These are phyloP conservation scores for Callyntrura sp. DNA, from an alignment of 2,888 invertebrate species.

Conservation along the genomic window DNA sequence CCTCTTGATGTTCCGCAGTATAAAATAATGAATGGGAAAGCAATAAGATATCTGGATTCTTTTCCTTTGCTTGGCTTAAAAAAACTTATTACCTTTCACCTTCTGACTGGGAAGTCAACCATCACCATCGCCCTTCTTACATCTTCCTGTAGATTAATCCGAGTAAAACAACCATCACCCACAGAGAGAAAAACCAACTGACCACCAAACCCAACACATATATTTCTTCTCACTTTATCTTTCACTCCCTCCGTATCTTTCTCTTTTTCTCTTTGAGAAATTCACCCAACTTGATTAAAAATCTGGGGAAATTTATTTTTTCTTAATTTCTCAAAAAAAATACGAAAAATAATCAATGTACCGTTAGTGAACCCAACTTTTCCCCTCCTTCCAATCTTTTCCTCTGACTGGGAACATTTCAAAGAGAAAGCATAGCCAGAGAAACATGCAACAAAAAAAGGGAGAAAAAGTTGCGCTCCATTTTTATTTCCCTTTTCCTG, in stretches of 20 bases:
- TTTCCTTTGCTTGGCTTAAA: not conserved
- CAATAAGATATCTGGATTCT: slow-evolving; percentile 39
- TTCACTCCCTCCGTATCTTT: not conserved
- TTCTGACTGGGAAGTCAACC: slow-evolving; percentile 53
- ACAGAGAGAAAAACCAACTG: slow-evolving; percentile 4
- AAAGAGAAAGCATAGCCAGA: slow-evolving; percentile 14
- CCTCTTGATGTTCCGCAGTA: not conserved
- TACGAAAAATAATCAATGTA: slow-evolving; percentile 33
- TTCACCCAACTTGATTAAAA: slow-evolving; percentile 62
- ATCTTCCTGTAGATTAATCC: slow-evolving; percentile 38
- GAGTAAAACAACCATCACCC: slow-evolving; percentile 12
- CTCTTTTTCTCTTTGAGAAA: slow-evolving; percentile 19
- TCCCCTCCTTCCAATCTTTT: slow-evolving; percentile 13
- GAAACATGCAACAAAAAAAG: slow-evolving; percentile 31
- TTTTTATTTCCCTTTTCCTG: not conserved
- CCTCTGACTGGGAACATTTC: slow-evolving; percentile 17
- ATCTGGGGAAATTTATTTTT: slow-evolving; percentile 39
- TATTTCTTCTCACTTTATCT: not conserved
- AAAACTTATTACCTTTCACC: slow-evolving; percentile 53
- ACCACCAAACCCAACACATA: slow-evolving; percentile 11
- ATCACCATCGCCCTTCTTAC: slow-evolving; percentile 39
- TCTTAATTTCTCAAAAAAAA: slow-evolving; percentile 52
- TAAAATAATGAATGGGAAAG: slow-evolving; percentile 54
- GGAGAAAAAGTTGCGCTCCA: not conserved
- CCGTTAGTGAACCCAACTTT: not conserved